These are phyloP conservation scores for Corythaixoides concolor DNA, from an alignment of 2,113 vertebrate genomes.

Conservation along the genomic window DNA sequence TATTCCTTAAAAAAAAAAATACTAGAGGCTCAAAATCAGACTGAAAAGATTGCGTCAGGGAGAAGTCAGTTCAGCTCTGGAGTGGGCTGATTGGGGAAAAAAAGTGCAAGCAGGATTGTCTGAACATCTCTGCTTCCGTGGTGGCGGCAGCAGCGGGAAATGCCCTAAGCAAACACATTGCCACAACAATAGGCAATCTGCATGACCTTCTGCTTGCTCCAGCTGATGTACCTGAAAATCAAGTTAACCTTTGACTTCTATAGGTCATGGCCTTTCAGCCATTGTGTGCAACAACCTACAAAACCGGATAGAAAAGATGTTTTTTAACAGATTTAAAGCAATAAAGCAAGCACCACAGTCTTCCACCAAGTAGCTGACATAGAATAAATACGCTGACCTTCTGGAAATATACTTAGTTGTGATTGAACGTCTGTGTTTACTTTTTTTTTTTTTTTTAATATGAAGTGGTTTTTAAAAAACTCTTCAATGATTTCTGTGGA, in stretches of 20 bases:
- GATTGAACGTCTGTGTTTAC: not conserved
- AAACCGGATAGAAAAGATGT: not conserved
- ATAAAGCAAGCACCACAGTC: not conserved
- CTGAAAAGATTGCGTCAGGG: not conserved
- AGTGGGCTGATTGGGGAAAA: not conserved
- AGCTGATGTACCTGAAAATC: conserved; percentile 40
- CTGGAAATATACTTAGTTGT: not conserved
- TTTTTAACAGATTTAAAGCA: conserved; percentile 10
- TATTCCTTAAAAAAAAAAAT: not conserved
- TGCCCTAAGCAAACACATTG: not conserved
- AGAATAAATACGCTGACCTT: not conserved
- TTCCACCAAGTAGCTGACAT: not conserved
- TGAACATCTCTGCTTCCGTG: not conserved
- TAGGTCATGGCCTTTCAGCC: not conserved
- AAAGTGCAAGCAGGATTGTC: not conserved
- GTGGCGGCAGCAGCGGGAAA: not conserved
- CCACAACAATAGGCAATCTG: conserved; percentile 27
- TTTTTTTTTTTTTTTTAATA: not conserved
- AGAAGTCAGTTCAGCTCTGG: not conserved
- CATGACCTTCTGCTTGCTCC: not conserved
- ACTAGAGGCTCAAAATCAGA: not conserved
- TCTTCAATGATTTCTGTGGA: not conserved
- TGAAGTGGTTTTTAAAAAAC: not conserved
- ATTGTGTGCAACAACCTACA: not conserved
- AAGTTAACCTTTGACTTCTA: conserved; percentile 40